A percentile compares a stretch with the other conserved stretches of the same genome.
Evolutionary conservation across 2,888 invertebrate species (phyloP).

Genomic region (Pomacea canaliculata): DNA sequence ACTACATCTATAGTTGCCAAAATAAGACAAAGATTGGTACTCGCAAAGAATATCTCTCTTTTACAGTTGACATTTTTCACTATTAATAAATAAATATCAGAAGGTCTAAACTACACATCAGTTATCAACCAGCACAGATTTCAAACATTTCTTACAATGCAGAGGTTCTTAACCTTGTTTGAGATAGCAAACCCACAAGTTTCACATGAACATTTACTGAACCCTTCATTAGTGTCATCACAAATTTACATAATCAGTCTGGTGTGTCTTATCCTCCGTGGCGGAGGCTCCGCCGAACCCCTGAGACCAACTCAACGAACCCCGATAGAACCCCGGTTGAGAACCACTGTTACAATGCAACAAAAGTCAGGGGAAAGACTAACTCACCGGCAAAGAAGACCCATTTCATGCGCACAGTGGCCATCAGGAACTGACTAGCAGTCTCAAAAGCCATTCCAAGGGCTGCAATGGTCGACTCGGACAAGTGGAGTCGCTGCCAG

Average conservation of each 20-base stretch:
- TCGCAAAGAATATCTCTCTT: not conserved
- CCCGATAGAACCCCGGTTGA: no score
- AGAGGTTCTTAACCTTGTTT: no score
- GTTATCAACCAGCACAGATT: not conserved
- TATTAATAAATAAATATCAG: no score
- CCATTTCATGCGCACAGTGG: not conserved
- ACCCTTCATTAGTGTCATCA: no score
- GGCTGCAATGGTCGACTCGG: not conserved
- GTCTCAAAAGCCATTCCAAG: not conserved
- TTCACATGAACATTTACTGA: no score
- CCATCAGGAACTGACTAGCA: not conserved
- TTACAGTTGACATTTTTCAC: not conserved
- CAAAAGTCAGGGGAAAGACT: not conserved
- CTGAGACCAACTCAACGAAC: no score
- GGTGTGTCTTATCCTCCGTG: no score
- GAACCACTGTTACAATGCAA: not conserved
- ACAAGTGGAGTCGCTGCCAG: not conserved
- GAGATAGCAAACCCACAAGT: no score
- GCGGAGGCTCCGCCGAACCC: no score
- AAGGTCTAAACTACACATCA: no score
- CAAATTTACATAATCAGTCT: no score
- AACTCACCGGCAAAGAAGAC: slow-evolving; percentile 1
- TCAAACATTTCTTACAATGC: no score
- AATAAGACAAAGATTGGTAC: not conserved
- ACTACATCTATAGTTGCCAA: not conserved